phyloP scores from a whole-genome alignment of 2,797 vertebrate genomes.

The Eulemur mongoz region DNA sequence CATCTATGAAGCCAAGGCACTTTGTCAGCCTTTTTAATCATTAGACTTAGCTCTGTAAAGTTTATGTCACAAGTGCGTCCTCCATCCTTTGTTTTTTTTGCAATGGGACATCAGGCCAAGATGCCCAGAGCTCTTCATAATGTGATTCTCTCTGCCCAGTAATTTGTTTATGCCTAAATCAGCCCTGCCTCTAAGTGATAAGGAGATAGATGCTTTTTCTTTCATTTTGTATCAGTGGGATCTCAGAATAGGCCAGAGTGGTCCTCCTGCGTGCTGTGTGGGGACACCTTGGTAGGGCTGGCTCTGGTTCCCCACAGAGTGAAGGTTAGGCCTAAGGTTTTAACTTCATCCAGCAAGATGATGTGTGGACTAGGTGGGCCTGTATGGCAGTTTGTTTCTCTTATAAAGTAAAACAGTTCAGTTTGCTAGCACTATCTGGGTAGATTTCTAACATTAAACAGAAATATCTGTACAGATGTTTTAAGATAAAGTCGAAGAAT shows the following conservation, averaged over 20 bases:
- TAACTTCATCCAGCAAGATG: neutral
- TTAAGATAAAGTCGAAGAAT: slow-evolving; percentile 36
- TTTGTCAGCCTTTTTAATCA: neutral
- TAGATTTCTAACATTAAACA: slow-evolving; percentile 5
- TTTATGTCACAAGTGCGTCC: neutral
- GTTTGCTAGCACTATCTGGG: neutral
- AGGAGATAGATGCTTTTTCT: neutral
- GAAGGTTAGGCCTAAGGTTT: neutral
- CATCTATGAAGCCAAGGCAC: neutral
- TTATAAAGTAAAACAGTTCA: neutral
- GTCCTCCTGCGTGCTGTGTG: neutral
- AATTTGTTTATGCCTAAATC: slow-evolving; percentile 21
- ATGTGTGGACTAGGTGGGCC: neutral
- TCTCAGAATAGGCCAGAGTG: neutral
- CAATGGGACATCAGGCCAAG: neutral
- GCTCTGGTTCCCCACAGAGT: rapidly evolving
- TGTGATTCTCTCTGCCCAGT: neutral
- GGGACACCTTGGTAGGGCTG: neutral
- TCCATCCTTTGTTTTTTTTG: neutral
- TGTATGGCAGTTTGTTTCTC: neutral
- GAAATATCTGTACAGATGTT: neutral
- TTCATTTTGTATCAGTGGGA: neutral
- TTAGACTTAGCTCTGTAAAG: neutral
- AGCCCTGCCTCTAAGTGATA: slow-evolving; percentile 17
- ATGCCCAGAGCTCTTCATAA: neutral